phyloP scores from a whole-genome alignment of 1,140 invertebrate species.

The Anastatus disparis region DNA sequence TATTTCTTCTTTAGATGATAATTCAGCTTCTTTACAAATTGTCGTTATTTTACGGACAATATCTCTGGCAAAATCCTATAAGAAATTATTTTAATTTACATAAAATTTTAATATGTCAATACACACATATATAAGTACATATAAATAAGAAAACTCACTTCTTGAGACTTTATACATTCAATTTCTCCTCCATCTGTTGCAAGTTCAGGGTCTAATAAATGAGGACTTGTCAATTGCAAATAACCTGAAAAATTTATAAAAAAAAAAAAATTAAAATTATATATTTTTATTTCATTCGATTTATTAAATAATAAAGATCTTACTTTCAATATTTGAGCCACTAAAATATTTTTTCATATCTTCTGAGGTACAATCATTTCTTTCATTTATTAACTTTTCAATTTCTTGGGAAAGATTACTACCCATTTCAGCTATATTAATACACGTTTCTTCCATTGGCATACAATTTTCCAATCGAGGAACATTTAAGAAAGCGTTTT shows the following conservation, averaged over 20 bases:
- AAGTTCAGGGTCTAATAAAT: not conserved
- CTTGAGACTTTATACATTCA: not conserved
- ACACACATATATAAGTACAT: not conserved
- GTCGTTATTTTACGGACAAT: conserved; percentile 45
- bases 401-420: conserved; percentile 45
- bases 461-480: not conserved
- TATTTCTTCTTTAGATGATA: not conserved
- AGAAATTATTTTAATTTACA: not conserved
- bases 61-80: conserved; percentile 48
- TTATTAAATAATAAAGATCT: not conserved
- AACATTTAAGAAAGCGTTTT: not conserved
- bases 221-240: not conserved
- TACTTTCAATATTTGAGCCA: not conserved
- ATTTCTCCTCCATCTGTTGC: not conserved
- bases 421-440: not conserved
- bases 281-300: conserved; percentile 18
- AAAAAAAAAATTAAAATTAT: not conserved
- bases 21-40: conserved; percentile 38
- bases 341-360: not conserved
- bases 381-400: conserved; percentile 38
- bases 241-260: conserved; percentile 1
- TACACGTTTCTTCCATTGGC: conserved; percentile 6
- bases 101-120: not conserved
- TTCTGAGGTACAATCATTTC: not conserved
- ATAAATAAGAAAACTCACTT: too few species aligned